Base-by-base conservation (phyloP, 2,888 invertebrate genomes). In the Syritta pipiens region DNA sequence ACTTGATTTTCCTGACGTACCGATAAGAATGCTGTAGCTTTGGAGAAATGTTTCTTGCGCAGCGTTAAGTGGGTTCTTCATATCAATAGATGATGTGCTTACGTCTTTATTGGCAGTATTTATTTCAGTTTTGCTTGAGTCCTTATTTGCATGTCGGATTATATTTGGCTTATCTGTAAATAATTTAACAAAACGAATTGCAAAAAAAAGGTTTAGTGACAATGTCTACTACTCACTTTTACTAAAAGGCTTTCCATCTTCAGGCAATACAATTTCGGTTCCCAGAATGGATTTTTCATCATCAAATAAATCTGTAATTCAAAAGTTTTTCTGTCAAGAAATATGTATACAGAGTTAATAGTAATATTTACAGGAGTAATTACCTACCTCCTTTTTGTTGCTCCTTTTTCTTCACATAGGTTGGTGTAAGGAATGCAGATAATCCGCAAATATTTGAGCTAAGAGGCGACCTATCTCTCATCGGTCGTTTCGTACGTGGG, bases 151-250 rank as follows among this genome's bases (percentile, higher is more conserved):
- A 20, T 9, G 14, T 49, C 40, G 46, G 9, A 9, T 14, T 30
- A 63, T 63, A 30, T 62, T 71, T 37, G 55, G 7, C 40, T 40
- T 40, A 24, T 48, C 71, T 71, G 17, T 0, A 62, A 53, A 26
- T 46, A 20, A 9, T 35, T 26, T 9, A 42, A 22, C 3, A 4
- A n/a, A 9, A 40, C 3, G n/a, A 14, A n/a, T n/a, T n/a, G n/a
- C n/a, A n/a, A n/a, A n/a, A n/a, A n/a, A n/a, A n/a, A n/a, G n/a
- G n/a, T n/a, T n/a, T n/a, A n/a, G n/a, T n/a, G n/a, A n/a, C n/a
- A n/a, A n/a, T n/a, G n/a, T n/a, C n/a, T n/a, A n/a, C n/a, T 5
- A 48, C 75, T 68, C 6, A 75, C 75, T 55, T 17, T 32, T 60
- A 22, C 14, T 28, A 10, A 68, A 62, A 4, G 22, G 3, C 1